These are phyloP conservation scores for Steinernema feltiae DNA, from an alignment of 1,140 invertebrate genomes.

Conservation along the genomic window DNA sequence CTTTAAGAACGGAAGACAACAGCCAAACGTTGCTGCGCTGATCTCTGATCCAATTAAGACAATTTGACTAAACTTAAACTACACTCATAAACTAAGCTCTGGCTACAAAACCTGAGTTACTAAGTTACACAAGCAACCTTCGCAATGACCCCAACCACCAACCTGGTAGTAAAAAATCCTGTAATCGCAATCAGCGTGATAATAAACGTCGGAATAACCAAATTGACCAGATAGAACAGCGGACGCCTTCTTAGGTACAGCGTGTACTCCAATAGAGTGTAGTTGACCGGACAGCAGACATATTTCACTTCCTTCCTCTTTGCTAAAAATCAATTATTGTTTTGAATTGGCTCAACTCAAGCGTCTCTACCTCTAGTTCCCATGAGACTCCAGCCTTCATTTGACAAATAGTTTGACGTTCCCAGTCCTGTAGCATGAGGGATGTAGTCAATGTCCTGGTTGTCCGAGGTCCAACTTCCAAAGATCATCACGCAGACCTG, in stretches of 20 bases:
- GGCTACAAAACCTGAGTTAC: too few relatives aligned
- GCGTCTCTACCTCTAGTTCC: not conserved
- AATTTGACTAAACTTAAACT: too few relatives aligned
- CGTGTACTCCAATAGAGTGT: constrained; percentile 18
- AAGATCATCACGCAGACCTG: constrained; percentile 57
- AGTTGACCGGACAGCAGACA: constrained; percentile 17
- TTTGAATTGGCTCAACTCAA: too few relatives aligned
- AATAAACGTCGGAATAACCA: constrained; percentile 24
- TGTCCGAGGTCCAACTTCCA: constrained; percentile 59
- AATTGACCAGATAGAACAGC: constrained; percentile 22
- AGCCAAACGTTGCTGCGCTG: too few relatives aligned
- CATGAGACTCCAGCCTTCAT: constrained; percentile 19
- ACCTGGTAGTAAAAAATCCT: constrained; percentile 23
- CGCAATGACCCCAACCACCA: too few relatives aligned
- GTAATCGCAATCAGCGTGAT: constrained; percentile 23
- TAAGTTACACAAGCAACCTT: too few relatives aligned
- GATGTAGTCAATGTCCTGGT: constrained; percentile 21
- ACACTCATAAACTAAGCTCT: too few relatives aligned
- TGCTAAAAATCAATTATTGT: too few relatives aligned
- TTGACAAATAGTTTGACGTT: constrained; percentile 18
- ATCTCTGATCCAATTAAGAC: too few relatives aligned
- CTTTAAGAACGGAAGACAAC: constrained; percentile 1
- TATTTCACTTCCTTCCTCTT: constrained; percentile 12
- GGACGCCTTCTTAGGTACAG: constrained; percentile 10
- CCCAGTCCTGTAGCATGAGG: constrained; percentile 3